Percentiles rank a stretch among this genome's conserved stretches.
Conservation (phyloP, 2,113 vertebrate species). For the Podarcis cretensis region DNA sequence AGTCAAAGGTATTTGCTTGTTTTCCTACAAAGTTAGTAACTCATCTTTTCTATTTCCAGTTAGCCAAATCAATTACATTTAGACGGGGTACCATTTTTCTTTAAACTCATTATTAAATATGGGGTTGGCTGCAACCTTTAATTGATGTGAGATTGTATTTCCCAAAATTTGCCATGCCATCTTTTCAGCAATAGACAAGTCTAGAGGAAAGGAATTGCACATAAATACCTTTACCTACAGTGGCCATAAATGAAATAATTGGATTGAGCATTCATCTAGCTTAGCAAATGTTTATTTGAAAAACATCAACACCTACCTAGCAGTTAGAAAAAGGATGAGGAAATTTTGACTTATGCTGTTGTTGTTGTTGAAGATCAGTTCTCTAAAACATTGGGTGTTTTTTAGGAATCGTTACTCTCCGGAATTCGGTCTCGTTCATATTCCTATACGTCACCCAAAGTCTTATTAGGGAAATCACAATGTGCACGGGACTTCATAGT, state of each 20-base stretch:
- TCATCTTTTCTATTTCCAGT: background rate
- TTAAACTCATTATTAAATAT: background rate
- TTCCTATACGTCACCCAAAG: constrained; percentile 91
- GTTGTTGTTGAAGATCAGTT: background rate
- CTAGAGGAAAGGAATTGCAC: background rate
- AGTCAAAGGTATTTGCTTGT: constrained; percentile 78
- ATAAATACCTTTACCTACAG: background rate
- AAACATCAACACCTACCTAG: no score
- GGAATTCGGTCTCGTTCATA: constrained; percentile 92
- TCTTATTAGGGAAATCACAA: constrained; percentile 76
- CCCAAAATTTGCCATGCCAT: background rate
- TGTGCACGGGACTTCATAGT: constrained; percentile 72
- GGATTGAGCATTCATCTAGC: background rate
- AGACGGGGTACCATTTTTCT: background rate
- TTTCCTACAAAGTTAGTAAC: constrained; percentile 13
- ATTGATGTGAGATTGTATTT: background rate
- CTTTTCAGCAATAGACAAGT: background rate
- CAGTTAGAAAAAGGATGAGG: background rate
- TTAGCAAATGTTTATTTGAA: background rate
- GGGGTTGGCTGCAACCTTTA: background rate
- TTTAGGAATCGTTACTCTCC: constrained; percentile 77
- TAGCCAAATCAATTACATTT: background rate
- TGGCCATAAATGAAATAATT: background rate
- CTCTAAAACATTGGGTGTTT: constrained; percentile 29
- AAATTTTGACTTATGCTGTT: background rate